A percentile compares a stretch with the other conserved stretches of the same genome.
Conservation (phyloP, 2,888 invertebrate species). For the Chironomus riparius region DNA sequence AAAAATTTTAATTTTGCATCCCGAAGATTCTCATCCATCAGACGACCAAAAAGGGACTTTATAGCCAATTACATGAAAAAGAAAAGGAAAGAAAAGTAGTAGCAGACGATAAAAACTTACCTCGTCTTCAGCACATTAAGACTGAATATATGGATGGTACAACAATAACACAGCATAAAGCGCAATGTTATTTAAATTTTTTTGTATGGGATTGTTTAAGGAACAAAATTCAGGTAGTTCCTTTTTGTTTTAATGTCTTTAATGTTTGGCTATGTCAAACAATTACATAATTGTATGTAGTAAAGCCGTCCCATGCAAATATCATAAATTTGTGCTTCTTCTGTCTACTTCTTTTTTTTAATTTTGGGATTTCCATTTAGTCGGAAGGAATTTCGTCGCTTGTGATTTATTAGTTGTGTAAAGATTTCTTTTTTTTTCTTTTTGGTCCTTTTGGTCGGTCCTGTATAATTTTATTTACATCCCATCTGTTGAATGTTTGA, state of each 20-base stretch:
- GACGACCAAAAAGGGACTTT: not conserved
- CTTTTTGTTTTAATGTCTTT: not conserved
- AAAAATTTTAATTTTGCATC: too few species aligned
- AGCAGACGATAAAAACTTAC: not conserved
- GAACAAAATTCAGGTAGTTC: not conserved
- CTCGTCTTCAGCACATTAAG: too few species aligned
- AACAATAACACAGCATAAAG: not conserved
- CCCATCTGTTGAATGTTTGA: not conserved
- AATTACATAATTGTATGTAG: constrained; percentile 19
- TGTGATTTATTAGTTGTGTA: constrained; percentile 21
- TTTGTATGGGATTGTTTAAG: not conserved
- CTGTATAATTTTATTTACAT: not conserved
- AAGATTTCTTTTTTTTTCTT: not conserved
- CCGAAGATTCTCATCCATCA: too few species aligned
- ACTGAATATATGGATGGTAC: not conserved
- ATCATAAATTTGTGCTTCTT: not conserved
- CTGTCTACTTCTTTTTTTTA: not conserved
- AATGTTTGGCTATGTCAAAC: constrained; percentile 19
- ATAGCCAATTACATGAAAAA: not conserved
- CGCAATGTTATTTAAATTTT: not conserved
- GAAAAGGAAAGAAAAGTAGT: not conserved
- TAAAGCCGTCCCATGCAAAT: not conserved
- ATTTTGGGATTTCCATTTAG: too few species aligned
- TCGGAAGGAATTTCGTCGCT: not conserved
- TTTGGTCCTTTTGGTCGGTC: too few species aligned